Percentiles rank a stretch among this genome's conserved stretches.
These are phyloP conservation scores for Hydropsyche betteni DNA, from an alignment of 2,888 invertebrate species.

Conservation along the genomic window DNA sequence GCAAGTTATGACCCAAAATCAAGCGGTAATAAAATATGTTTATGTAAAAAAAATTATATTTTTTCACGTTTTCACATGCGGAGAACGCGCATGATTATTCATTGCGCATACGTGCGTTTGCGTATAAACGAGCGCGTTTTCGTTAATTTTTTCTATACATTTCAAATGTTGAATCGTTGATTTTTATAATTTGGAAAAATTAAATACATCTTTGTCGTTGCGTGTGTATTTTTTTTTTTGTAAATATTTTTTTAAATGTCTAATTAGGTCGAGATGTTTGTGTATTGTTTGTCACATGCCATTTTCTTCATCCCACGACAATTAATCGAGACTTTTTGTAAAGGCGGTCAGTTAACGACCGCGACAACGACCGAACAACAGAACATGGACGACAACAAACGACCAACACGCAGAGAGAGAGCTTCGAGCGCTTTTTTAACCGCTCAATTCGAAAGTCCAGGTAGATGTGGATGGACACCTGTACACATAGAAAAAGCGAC, in stretches of 20 bases:
- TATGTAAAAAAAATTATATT: background rate
- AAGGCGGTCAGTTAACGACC: slow-evolving; percentile 12
- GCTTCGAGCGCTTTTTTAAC: slow-evolving; percentile 21
- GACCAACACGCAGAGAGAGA: background rate
- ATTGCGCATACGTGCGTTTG: background rate
- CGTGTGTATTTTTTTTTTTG: no score
- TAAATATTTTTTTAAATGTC: no score
- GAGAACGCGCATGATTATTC: slow-evolving; percentile 4
- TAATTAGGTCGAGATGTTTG: no score
- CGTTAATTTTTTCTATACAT: no score
- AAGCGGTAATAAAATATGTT: background rate
- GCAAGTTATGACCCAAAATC: slow-evolving; percentile 23
- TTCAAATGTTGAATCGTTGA: no score
- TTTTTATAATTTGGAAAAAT: no score
- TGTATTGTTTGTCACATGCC: background rate
- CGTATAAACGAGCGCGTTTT: no score
- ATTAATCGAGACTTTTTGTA: slow-evolving; percentile 20
- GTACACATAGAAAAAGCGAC: slow-evolving; percentile 10
- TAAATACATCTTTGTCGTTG: no score
- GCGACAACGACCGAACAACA: background rate
- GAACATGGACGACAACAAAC: no score
- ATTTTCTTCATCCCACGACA: slow-evolving; percentile 10
- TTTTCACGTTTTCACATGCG: slow-evolving; percentile 20
- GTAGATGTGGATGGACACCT: background rate
- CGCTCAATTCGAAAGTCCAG: slow-evolving; percentile 16